Evolutionary conservation across 1,140 invertebrate species (phyloP).

Genomic region (Drosophila ambigua): DNA sequence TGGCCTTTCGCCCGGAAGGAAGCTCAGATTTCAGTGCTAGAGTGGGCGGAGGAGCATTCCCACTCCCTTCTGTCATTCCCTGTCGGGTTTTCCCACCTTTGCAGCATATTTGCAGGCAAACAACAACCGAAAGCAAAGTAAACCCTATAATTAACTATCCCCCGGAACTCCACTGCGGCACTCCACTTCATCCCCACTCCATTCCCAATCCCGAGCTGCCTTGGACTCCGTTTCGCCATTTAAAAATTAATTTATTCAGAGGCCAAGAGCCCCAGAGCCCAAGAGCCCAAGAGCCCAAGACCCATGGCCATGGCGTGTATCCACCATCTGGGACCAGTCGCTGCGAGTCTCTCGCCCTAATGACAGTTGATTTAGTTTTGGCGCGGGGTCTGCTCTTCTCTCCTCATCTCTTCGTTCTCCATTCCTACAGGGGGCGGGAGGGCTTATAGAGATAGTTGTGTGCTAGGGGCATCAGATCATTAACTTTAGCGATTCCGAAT

Average conservation of each 20-base stretch:
- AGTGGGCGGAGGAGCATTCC: background rate
- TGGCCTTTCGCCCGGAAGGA: conserved; percentile 38
- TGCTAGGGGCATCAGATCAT: conserved; percentile 73
- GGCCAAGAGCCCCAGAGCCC: conserved; percentile 13
- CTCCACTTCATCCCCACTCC: too few species aligned
- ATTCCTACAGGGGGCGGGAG: background rate
- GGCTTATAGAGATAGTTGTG: conserved; percentile 62
- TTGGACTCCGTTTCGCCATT: conserved; percentile 45
- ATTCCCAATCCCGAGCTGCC: too few species aligned
- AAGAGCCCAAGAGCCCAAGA: background rate
- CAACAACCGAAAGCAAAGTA: conserved; percentile 14
- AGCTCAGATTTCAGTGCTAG: conserved; percentile 22
- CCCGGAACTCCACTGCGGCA: background rate
- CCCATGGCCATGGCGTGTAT: background rate
- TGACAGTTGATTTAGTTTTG: conserved; percentile 74
- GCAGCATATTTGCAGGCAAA: conserved; percentile 23
- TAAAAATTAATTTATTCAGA: conserved; percentile 79
- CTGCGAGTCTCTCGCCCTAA: conserved; percentile 39
- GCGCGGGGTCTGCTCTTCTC: conserved; percentile 4
- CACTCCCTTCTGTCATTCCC: background rate
- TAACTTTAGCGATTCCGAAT: conserved; percentile 74
- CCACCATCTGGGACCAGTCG: conserved; percentile 55
- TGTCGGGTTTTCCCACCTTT: conserved; percentile 6
- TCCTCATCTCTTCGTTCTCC: too few species aligned
- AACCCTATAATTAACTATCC: conserved; percentile 68